Base-by-base conservation (phyloP, 2,888 invertebrate species). In the Apotomis betuletana region DNA sequence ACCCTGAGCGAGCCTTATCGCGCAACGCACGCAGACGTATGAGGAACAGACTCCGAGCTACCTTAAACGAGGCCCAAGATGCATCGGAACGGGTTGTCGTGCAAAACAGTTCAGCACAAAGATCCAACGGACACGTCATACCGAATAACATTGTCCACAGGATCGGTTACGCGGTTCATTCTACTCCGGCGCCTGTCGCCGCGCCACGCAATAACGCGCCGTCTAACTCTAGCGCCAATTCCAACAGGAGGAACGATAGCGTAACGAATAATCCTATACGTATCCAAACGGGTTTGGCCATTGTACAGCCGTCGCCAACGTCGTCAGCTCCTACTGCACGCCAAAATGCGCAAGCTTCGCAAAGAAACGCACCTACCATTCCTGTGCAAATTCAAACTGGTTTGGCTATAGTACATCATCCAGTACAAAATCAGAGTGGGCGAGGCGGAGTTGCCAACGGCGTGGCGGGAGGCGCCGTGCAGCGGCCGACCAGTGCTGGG, bases 11-110 rank as follows among this genome's bases (percentile, higher is more conserved):
- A 5, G 38, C 63, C 44, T 38, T 90, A 68, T 88, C 92, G 0
- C 88, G 91, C 46, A 88, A 80, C 72, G 91, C 91, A 0, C 90
- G 91, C 55, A 80, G 90, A 67, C 90, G 92, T 13, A 84, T 90
- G 84, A 84, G 91, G 0, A 85, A 85, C 72, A 84, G 90, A 10
- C 73, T 91, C 75, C 81, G 91, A 12, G 83, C 85, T 6, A 87
- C 86, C 3, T 80, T 92, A 51, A 81, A 87, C 60, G 86, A 78
- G 3, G 65, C 79, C 0, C 83, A 80, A 60, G 73, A 78, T n/a
- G 76, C 77, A 5, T 70, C 74, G 5, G 78, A 77, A 5, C 75
- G 76, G 55, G 51, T 55, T 15, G 67, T 74, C 13, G 75, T 74
- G 12, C 75, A 70, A 49, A 65, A 69, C 10, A 57, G 63, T 12